Percentiles rank a stretch among this genome's conserved stretches.
Conservation (phyloP, 2,797 vertebrate species). For the Chiloscyllium punctatum region DNA sequence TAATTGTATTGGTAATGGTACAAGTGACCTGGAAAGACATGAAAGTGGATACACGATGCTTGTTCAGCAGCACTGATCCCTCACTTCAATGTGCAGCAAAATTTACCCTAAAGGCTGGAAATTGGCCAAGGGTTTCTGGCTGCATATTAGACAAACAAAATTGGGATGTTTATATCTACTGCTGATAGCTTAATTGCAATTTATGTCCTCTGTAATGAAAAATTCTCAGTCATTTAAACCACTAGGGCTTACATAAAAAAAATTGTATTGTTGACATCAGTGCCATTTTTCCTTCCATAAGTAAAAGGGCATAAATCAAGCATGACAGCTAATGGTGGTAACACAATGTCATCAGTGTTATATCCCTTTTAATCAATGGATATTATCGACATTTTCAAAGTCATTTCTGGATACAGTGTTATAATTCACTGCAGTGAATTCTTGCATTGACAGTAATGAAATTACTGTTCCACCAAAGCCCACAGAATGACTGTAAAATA, state of each 20-base stretch:
- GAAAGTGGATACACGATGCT: neutral
- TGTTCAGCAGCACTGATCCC: neutral
- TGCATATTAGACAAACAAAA: neutral
- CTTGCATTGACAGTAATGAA: conserved; percentile 33
- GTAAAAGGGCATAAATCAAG: conserved; percentile 35
- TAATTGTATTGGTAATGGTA: neutral
- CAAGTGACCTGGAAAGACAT: neutral
- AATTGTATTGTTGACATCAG: neutral
- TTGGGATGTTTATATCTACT: neutral
- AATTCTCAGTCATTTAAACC: conserved; percentile 13
- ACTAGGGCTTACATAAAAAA: neutral
- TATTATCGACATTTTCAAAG: conserved; percentile 29
- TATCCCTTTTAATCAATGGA: conserved; percentile 30
- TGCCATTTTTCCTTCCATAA: conserved; percentile 1
- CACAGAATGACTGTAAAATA: conserved; percentile 10
- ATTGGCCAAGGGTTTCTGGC: neutral
- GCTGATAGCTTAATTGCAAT: neutral
- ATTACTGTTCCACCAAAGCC: conserved; percentile 5
- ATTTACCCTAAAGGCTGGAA: neutral
- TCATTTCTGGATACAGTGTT: conserved; percentile 23
- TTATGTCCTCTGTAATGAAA: neutral
- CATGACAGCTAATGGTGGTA: conserved; percentile 25
- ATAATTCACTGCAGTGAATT: conserved; percentile 32
- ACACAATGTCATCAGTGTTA: conserved; percentile 35
- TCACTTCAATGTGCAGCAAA: neutral